A percentile compares a stretch with the other conserved stretches of the same genome.
phyloP scores from a whole-genome alignment of 2,888 invertebrate genomes.

The Folsomia candida region DNA sequence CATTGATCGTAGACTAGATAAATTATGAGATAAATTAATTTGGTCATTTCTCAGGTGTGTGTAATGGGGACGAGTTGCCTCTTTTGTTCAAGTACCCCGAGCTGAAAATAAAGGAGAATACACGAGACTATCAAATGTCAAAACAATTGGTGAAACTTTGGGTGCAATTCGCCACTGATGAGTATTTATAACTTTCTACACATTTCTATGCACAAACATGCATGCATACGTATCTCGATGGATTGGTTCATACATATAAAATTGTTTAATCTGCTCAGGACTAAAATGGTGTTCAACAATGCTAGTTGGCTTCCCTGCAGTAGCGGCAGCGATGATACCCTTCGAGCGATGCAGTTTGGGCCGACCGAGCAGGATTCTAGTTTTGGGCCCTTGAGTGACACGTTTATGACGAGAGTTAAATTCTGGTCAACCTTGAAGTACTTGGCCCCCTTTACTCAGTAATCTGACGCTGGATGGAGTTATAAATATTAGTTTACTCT shows the following conservation, averaged over 20 bases:
- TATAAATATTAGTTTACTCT: no score
- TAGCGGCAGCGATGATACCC: not conserved
- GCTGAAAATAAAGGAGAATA: constrained; percentile 49
- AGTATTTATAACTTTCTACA: constrained; percentile 25
- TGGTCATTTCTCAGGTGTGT: constrained; percentile 53
- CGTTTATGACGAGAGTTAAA: constrained; percentile 23
- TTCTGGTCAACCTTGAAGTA: constrained; percentile 30
- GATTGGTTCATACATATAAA: not conserved
- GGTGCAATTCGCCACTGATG: constrained; percentile 43
- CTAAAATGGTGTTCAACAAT: constrained; percentile 25
- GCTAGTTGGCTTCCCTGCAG: constrained; percentile 29
- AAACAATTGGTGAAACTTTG: constrained; percentile 43
- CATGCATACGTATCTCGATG: not conserved
- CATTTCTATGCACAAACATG: not conserved
- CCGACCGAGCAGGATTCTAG: constrained; percentile 21
- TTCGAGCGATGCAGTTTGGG: constrained; percentile 25
- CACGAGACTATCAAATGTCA: constrained; percentile 38
- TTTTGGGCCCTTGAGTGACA: constrained; percentile 25
- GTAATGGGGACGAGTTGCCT: constrained; percentile 60
- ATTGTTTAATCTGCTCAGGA: not conserved
- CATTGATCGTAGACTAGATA: no score
- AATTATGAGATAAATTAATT: no score
- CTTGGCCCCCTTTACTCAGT: constrained; percentile 31
- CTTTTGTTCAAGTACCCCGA: constrained; percentile 58
- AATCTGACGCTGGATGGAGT: no score